These are phyloP conservation scores for Zosterops hypoxanthus DNA, from an alignment of 2,113 vertebrate species.

Conservation along the genomic window DNA sequence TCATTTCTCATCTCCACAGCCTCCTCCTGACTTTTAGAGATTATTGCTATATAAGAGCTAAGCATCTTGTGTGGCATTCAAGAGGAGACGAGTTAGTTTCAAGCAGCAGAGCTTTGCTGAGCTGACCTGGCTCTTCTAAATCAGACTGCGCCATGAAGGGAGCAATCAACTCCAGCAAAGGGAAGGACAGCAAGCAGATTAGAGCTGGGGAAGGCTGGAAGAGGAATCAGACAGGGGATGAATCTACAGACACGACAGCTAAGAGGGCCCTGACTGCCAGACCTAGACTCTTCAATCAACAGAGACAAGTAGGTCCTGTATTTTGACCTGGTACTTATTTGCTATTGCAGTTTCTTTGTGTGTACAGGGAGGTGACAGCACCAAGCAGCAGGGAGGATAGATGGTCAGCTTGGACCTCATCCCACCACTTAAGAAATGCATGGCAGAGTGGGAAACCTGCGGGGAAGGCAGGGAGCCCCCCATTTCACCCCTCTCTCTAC, in stretches of 20 bases:
- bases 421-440: background rate
- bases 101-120: background rate
- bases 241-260: background rate
- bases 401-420: background rate
- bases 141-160: background rate
- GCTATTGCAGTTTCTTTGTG: background rate
- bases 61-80: background rate
- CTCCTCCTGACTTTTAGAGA: background rate
- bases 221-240: background rate
- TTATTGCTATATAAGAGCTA: background rate
- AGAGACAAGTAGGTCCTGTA: background rate
- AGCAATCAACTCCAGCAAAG: background rate
- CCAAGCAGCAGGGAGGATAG: background rate
- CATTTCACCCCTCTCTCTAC: background rate
- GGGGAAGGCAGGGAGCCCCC: background rate
- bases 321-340: background rate
- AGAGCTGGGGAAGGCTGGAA: background rate
- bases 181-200: background rate
- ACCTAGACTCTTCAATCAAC: background rate
- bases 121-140: background rate
- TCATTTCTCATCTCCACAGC: background rate
- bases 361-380: background rate
- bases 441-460: background rate
- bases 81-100: background rate
- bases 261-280: background rate